Evolutionary conservation across 2,888 invertebrate genomes (phyloP).

Genomic region (Tachina grossa): DNA sequence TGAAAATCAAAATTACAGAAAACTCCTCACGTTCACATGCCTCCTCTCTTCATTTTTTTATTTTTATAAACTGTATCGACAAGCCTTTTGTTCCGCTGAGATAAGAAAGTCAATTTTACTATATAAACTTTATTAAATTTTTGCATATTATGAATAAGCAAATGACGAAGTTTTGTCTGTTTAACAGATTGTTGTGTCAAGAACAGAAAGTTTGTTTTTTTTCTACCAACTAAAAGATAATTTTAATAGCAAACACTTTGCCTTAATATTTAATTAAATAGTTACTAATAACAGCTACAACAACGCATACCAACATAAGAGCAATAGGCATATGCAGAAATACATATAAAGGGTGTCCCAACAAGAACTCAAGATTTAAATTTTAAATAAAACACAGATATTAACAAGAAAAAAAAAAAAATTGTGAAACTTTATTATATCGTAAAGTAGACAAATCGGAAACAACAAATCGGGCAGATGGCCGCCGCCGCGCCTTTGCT

Average conservation of each 20-base stretch:
- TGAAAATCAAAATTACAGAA: no score
- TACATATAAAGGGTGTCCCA: no score
- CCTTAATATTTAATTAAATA: conserved; percentile 69
- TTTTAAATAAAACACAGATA: no score
- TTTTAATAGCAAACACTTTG: conserved; percentile 65
- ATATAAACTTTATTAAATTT: background rate
- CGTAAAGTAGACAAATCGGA: no score
- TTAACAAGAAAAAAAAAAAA: no score
- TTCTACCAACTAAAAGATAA: conserved; percentile 47
- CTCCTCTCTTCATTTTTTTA: background rate
- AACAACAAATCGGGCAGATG: no score
- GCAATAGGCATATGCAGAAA: background rate
- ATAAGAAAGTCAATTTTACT: conserved; percentile 66
- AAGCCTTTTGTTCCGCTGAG: conserved; percentile 49
- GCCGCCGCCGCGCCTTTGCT: no score
- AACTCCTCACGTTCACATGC: background rate
- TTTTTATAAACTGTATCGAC: conserved; percentile 56
- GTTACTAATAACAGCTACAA: conserved; percentile 34
- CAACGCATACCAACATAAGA: background rate
- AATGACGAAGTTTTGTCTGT: conserved; percentile 16
- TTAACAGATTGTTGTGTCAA: conserved; percentile 53
- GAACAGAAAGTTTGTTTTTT: conserved; percentile 36
- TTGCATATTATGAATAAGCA: background rate
- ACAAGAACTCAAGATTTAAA: no score
- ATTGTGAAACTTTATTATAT: no score